Evolutionary conservation across 2,113 vertebrate species (phyloP), one percentile per base, ranked within the genome.

Genomic region (Mirza zaza): DNA sequence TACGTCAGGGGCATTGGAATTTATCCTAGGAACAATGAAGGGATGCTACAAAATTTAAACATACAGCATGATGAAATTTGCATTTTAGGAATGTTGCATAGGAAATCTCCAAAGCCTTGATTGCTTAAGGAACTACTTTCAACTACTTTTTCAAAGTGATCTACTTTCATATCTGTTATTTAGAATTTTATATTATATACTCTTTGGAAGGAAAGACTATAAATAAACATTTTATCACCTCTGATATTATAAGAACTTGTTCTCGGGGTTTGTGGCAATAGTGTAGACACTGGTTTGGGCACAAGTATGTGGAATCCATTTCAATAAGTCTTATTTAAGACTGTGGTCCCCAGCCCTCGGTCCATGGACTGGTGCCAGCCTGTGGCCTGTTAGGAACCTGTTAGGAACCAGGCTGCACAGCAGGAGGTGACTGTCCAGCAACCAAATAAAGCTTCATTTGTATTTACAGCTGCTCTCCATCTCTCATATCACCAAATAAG

Each of bases 311-410:
- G 63, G 67, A 95, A 96, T 86, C 55, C 36, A 91, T 94, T 83
- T 94, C 68, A 89, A 52, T 83, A 94, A 95, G 55, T 91, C 94
- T 90, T 97, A 91, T 79, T 97, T 97, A 96, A 57, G 55, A 57
- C 55, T 21, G 7, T 21, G 55, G 55, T 57, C 55, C 55, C 55
- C 20, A 21, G 21, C 55, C 7, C 55, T 21, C 55, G 2, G 55
- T 20, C 20, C 55, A 2, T 8, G 7, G 20, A 57, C 20, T 6
- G 20, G 20, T 21, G 20, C 55, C 55, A 21, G 20, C 21, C 18
- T 21, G 20, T 57, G 55, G 20, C 55, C 20, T 57, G 20, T 57
- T 57, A 57, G 55, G 55, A 57, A 57, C 55, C 20, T 57, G 20
- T 57, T 57, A 57, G 55, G 55, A 57, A 57, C 20, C 55, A 21